A percentile compares a stretch with the other conserved stretches of the same genome.
Evolutionary conservation across 2,888 invertebrate genomes (phyloP).

Genomic region (Crepidodera aurea): DNA sequence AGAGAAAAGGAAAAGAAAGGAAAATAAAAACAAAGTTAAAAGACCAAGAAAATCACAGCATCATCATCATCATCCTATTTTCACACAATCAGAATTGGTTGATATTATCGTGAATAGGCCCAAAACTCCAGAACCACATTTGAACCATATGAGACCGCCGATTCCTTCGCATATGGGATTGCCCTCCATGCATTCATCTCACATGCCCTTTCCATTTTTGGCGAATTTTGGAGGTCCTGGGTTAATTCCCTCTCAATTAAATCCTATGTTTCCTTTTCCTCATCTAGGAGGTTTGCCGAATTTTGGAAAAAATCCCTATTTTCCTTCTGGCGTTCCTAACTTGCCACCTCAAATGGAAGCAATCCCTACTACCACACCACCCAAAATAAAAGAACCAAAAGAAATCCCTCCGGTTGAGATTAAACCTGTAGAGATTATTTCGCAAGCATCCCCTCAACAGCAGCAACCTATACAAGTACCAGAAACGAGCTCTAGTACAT

Average conservation of each 20-base stretch:
- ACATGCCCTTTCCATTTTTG: slow-evolving; percentile 66
- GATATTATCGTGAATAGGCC: slow-evolving; percentile 57
- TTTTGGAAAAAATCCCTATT: slow-evolving; percentile 68
- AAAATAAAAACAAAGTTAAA: slow-evolving; percentile 56
- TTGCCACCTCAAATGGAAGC: slow-evolving; percentile 60
- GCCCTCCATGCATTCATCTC: slow-evolving; percentile 42
- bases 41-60: slow-evolving; percentile 47
- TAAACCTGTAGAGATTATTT: slow-evolving; percentile 40
- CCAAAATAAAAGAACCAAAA: slow-evolving; percentile 25
- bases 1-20: slow-evolving; percentile 63
- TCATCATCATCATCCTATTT: slow-evolving; percentile 36
- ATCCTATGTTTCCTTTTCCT: slow-evolving; percentile 58
- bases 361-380: slow-evolving; percentile 44
- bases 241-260: slow-evolving; percentile 44
- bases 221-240: slow-evolving; percentile 61
- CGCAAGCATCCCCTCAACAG: slow-evolving; percentile 20
- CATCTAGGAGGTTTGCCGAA: slow-evolving; percentile 59
- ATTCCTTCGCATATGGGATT: slow-evolving; percentile 37
- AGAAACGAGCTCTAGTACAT: slow-evolving; percentile 28
- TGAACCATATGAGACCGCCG: slow-evolving; percentile 41
- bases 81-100: slow-evolving; percentile 47
- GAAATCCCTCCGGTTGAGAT: slow-evolving; percentile 29
- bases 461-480: slow-evolving; percentile 34
- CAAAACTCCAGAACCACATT: slow-evolving; percentile 57
- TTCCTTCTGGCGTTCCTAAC: slow-evolving; percentile 68